These are phyloP conservation scores for Corella eumyota DNA, from an alignment of 23 tunicate species.

Conservation along the genomic window DNA sequence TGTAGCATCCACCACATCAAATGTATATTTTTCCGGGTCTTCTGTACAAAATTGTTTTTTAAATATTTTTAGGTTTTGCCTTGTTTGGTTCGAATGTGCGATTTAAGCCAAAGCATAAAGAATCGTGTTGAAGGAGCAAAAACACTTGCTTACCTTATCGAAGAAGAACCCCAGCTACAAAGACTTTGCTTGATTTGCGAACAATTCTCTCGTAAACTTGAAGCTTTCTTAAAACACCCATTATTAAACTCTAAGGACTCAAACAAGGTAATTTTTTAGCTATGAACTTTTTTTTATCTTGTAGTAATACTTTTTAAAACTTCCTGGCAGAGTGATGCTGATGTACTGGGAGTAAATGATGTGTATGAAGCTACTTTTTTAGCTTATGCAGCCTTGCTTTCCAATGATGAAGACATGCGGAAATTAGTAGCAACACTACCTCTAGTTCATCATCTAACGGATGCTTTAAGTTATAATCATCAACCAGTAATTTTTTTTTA, in stretches of 20 bases:
- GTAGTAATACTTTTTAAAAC: not conserved
- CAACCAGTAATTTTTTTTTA: constrained; percentile 13
- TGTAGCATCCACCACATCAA: not conserved
- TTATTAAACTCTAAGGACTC: too few relatives aligned
- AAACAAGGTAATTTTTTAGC: not conserved
- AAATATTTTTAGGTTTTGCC: constrained; percentile 40
- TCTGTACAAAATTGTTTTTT: not conserved
- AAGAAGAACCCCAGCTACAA: constrained; percentile 62
- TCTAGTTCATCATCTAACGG: constrained; percentile 30
- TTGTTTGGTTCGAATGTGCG: constrained; percentile 84
- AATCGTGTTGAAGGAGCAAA: constrained; percentile 61
- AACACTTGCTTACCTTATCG: constrained; percentile 60
- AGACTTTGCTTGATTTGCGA: constrained; percentile 68
- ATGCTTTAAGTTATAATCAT: constrained; percentile 12
- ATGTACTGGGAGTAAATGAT: constrained; percentile 26
- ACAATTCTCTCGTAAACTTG: constrained; percentile 61
- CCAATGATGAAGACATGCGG: constrained; percentile 88
- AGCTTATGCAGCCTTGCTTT: constrained; percentile 71
- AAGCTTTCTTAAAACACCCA: constrained; percentile 50
- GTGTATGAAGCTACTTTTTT: constrained; percentile 52
- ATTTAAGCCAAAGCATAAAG: constrained; percentile 19
- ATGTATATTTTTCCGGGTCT: not conserved
- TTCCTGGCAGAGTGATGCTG: too few relatives aligned
- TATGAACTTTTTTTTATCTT: not conserved
- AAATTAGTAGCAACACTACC: constrained; percentile 37